Conservation (phyloP, 2,797 vertebrate genomes). For the Tenualosa ilisha region DNA sequence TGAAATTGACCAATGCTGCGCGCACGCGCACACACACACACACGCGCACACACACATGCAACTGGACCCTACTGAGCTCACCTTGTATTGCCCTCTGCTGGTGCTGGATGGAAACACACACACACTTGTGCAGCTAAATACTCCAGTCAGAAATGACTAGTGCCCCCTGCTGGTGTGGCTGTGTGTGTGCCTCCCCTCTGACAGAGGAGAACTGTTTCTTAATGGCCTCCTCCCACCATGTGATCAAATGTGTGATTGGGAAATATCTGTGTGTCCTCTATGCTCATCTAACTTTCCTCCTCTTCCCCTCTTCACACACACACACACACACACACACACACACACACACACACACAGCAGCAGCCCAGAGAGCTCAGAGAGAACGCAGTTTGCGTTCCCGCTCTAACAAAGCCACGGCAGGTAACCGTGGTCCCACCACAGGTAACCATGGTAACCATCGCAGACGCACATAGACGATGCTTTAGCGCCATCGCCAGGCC, state of each 20-base stretch:
- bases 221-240: too few species aligned
- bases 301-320: background rate
- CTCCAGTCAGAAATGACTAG: background rate
- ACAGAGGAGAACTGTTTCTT: too few species aligned
- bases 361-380: slow-evolving; percentile 40
- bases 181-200: background rate
- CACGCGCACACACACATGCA: background rate
- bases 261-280: background rate
- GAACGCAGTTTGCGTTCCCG: slow-evolving; percentile 36
- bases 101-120: background rate
- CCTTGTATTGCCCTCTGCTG: background rate
- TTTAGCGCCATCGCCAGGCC: too few species aligned
- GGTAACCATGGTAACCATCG: background rate
- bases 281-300: background rate
- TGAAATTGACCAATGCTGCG: too few species aligned
- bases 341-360: too few species aligned
- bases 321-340: background rate
- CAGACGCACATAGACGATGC: too few species aligned
- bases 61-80: background rate
- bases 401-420: slow-evolving; percentile 39
- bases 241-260: background rate
- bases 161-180: slow-evolving; percentile 44
- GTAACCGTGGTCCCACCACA: slow-evolving; percentile 38
- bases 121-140: background rate
- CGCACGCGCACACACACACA: slow-evolving; percentile 6